phyloP scores from a whole-genome alignment of 2,113 vertebrate species.

The Amphilophus citrinellus region DNA sequence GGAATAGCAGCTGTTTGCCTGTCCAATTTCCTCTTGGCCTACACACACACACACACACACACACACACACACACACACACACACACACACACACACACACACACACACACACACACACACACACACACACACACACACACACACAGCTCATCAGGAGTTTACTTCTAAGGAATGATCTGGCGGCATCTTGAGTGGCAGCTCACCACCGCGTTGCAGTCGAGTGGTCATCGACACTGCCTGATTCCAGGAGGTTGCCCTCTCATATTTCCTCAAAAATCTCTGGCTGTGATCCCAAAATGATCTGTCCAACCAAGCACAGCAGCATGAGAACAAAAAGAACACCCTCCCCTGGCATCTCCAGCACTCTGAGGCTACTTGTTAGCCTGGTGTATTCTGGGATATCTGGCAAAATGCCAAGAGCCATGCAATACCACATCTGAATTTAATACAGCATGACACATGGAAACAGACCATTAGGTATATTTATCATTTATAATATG shows the following conservation, averaged over 20 bases:
- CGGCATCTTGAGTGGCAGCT: constrained; percentile 54
- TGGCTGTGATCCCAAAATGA: constrained; percentile 63
- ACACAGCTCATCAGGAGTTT: constrained; percentile 42
- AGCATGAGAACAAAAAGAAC: constrained; percentile 42
- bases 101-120: not conserved
- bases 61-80: not conserved
- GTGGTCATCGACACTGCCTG: constrained; percentile 60
- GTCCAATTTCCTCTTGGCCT: constrained; percentile 17
- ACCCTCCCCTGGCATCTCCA: constrained; percentile 35
- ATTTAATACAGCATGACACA: constrained; percentile 30
- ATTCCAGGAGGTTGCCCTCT: constrained; percentile 68
- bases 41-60: not conserved
- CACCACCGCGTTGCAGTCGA: constrained; percentile 54
- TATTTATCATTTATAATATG: constrained; percentile 1
- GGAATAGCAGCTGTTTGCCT: constrained; percentile 6
- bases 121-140: constrained; percentile 25
- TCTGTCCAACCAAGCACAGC: constrained; percentile 56
- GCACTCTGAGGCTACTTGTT: constrained; percentile 54
- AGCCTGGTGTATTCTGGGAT: constrained; percentile 44
- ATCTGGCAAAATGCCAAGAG: constrained; percentile 46
- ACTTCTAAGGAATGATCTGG: constrained; percentile 46
- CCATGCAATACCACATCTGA: constrained; percentile 32
- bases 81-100: constrained; percentile 4
- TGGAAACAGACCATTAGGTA: not conserved
- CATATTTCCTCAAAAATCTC: constrained; percentile 64